Evolutionary conservation across 2,888 invertebrate genomes (phyloP), one percentile per base, ranked within the genome.

Genomic region (Gasteruption jaculator): DNA sequence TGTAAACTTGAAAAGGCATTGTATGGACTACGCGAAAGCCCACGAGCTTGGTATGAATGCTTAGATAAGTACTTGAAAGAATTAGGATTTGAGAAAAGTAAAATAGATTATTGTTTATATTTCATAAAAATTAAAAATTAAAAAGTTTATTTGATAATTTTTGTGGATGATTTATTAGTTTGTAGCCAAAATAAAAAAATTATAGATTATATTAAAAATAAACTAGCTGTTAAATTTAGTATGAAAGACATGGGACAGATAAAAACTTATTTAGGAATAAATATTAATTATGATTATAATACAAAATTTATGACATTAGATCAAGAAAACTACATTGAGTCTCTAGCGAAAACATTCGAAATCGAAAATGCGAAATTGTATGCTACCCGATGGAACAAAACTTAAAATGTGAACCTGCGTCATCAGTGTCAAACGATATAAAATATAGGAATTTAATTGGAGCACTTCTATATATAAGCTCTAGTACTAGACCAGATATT

Each of bases 221-320:
- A 16, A 31, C 27, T 53, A 24, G 16, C 41, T 14, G 19, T 34
- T 22, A 38, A 30, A 42, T 43, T 45, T 34, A 30, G 21, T 21
- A 42, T 21, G 30, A 40, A 44, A 15, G 35, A 33, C 45, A 35
- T 40, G 33, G 32, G 29, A 12, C 30, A 45, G 22, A 38, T 43
- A 26, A 33, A 35, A 36, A 21, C 20, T 10, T 43, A 41, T 41
- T 19, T 41, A 20, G 38, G 41, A 11, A 44, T 43, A 12, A 32
- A 41, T 25, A 46, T 41, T 19, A 20, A 42, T 10, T 38, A 44
- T 36, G 29, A 38, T 30, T 3, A 15, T 10, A 21, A 44, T 21
- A 43, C 45, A 12, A 42, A 41, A n/a, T 48, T 26, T 24, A 46
- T 64, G 48, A 58, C 53, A 11, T 41, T 67, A 40, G 56, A 60